Evolutionary conservation across 1,140 invertebrate species (phyloP), one percentile per base, ranked within the genome.

Genomic region (Cotesia glomerata): DNA sequence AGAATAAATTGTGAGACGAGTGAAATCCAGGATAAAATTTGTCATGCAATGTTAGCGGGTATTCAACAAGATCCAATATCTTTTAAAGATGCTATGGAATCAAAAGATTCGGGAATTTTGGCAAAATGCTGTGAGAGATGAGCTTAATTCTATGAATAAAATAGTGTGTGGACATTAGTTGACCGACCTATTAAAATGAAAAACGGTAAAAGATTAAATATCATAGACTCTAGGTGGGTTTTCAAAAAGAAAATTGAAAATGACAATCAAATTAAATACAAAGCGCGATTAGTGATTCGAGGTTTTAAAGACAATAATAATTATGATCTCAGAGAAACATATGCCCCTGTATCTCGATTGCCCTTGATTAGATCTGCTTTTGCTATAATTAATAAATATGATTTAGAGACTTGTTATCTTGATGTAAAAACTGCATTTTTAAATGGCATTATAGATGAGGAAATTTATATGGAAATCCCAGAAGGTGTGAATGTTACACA

Each of bases 381-480:
- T 14, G 18, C 70, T 3, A 69, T 75, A 16, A 65, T 71, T 8
- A 77, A 75, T 64, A 74, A 73, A 52, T 61, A 74, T 26, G 71
- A 78, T 61, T 70, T 80, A 34, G 18, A 80, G 4, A 64, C 82
- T 5, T 26, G 64, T n/a, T 83, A 86, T 70, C 66, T 82, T 14
- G 85, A 86, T 74, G 78, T 85, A 0, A 79, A 76, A 59, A 85
- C 79, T 7, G 82, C 83, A 7, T 87, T 82, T 71, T 66, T 86
- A 1, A 73, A 85, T 67, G 80, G 80, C 3, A 63, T 65, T 16
- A 32, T 86, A 8, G 69, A 85, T 32, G 80, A 80, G 73, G 81
- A 87, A 18, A 82, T 88, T 5, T 87, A 82, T 67, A 87, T 88
- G 84, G 76, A 79, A 71, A 81, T 80, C 59, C 84, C 82, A 5